A percentile compares a stretch with the other conserved stretches of the same genome.
Conservation (phyloP, 2,888 invertebrate genomes). For the Microctonus hyperodae region DNA sequence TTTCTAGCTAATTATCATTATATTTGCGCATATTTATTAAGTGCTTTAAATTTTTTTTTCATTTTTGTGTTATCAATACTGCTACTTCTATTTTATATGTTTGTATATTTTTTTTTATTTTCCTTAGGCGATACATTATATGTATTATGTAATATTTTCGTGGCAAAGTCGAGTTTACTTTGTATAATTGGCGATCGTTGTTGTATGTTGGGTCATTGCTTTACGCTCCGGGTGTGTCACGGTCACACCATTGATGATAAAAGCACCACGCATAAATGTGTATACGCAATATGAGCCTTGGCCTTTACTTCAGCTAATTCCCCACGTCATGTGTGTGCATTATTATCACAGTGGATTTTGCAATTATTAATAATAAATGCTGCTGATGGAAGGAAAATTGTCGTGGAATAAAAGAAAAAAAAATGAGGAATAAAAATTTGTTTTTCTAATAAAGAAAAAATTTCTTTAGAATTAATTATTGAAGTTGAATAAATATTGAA, state of each 20-base stretch:
- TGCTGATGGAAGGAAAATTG: not conserved
- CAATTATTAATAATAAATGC: not conserved
- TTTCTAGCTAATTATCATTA: no score
- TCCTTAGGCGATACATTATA: no score
- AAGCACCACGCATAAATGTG: constrained; percentile 21
- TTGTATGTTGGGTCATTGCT: constrained; percentile 33
- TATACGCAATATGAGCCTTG: constrained; percentile 6
- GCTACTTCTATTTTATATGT: no score
- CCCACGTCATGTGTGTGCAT: not conserved
- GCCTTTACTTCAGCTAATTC: constrained; percentile 1
- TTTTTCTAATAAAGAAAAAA: no score
- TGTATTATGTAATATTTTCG: constrained; percentile 9
- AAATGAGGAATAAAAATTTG: not conserved
- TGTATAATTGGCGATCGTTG: constrained; percentile 19
- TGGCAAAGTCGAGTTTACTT: constrained; percentile 3
- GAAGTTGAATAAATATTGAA: no score
- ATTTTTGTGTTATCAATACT: no score
- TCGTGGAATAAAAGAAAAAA: not conserved
- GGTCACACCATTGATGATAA: constrained; percentile 30
- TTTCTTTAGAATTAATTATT: no score
- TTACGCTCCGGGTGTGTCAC: constrained; percentile 33
- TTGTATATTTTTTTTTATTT: no score
- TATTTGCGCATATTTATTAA: no score
- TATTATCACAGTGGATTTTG: not conserved
- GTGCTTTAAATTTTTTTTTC: no score